A percentile compares a stretch with the other conserved stretches of the same genome.
Conservation (phyloP, 2,888 invertebrate species). For the Isoperla grammatica region DNA sequence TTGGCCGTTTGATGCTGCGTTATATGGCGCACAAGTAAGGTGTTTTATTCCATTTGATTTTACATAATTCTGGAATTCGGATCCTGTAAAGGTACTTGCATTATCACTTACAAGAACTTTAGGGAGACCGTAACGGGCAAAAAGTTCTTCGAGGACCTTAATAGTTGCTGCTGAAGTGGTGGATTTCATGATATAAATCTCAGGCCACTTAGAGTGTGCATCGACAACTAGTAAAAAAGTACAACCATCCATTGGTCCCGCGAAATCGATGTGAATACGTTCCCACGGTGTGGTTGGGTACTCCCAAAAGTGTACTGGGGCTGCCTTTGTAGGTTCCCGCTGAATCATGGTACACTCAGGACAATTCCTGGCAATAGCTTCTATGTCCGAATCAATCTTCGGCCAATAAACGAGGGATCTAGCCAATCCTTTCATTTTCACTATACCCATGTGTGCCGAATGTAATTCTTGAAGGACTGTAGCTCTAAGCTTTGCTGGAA, state of each 20-base stretch:
- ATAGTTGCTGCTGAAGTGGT: constrained; percentile 26
- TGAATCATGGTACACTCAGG: background rate
- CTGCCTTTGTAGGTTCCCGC: constrained; percentile 4
- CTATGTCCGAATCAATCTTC: background rate
- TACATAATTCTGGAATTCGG: too few species aligned
- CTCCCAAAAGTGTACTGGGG: constrained; percentile 27
- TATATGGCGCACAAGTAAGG: too few species aligned
- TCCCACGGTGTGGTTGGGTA: constrained; percentile 28
- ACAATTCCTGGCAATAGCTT: constrained; percentile 12
- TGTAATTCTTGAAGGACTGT: constrained; percentile 26
- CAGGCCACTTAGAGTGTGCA: constrained; percentile 31
- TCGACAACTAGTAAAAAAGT: constrained; percentile 33
- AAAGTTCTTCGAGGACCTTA: constrained; percentile 24
- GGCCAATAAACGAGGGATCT: constrained; percentile 14
- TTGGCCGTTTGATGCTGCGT: too few species aligned
- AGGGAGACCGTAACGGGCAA: constrained; percentile 33
- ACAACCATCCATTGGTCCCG: constrained; percentile 30
- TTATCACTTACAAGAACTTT: constrained; percentile 34
- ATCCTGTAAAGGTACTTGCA: constrained; percentile 31
- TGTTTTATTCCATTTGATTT: too few species aligned
- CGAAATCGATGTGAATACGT: constrained; percentile 26
- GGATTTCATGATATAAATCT: constrained; percentile 25
- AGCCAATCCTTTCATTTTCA: constrained; percentile 3
- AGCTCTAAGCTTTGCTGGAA: constrained; percentile 23
- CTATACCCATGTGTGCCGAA: constrained; percentile 19